Evolutionary conservation across 1,140 invertebrate species (phyloP).

Genomic region (Sitobion miscanthi): DNA sequence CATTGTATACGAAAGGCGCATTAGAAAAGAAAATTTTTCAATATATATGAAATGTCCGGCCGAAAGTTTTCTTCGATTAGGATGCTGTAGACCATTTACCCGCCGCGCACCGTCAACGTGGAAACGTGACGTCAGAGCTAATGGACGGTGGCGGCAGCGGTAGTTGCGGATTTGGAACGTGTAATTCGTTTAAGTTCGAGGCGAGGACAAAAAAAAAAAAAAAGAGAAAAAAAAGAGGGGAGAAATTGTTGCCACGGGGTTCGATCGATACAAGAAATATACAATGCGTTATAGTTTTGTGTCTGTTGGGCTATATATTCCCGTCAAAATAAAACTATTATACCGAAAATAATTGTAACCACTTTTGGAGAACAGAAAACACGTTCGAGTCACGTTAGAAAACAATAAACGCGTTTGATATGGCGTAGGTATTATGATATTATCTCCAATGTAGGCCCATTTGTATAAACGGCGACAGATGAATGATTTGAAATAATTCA

Average conservation of each 20-base stretch:
- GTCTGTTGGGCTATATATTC: background rate
- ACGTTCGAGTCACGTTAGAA: background rate
- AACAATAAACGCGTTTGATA: background rate
- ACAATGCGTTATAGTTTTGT: background rate
- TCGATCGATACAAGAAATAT: constrained; percentile 33
- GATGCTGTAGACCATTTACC: constrained; percentile 1
- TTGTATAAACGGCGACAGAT: background rate
- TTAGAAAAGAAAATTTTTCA: constrained; percentile 36
- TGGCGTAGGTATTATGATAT: background rate
- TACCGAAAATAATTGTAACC: background rate
- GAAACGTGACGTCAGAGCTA: constrained; percentile 37
- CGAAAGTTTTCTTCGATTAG: constrained; percentile 15
- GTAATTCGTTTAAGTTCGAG: constrained; percentile 48
- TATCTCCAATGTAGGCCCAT: background rate
- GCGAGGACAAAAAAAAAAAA: constrained; percentile 21
- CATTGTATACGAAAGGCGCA: background rate
- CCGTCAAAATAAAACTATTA: constrained; percentile 13
- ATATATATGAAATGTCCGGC: background rate
- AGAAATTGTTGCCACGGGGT: constrained; percentile 12
- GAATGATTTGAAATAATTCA: background rate
- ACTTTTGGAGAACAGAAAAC: background rate
- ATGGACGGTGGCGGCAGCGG: constrained; percentile 33
- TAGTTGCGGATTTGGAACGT: constrained; percentile 29
- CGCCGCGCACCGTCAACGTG: background rate
- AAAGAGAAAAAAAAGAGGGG: background rate